phyloP scores from a whole-genome alignment of 2,113 vertebrate genomes.

The Istiophorus platypterus region DNA sequence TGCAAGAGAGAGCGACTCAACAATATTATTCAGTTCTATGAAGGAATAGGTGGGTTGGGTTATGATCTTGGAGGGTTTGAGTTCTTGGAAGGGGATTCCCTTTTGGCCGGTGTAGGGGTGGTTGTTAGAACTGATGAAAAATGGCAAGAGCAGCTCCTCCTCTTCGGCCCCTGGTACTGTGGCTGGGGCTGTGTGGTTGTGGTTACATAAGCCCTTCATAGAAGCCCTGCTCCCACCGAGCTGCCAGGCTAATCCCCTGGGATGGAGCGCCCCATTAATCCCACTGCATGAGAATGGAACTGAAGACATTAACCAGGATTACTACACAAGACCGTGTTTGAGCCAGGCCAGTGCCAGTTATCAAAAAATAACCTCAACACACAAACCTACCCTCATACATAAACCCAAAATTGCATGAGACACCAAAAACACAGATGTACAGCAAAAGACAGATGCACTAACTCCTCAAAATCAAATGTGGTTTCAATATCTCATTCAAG shows the following conservation, averaged over 20 bases:
- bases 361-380: slow-evolving; percentile 67
- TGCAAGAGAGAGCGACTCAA: slow-evolving; percentile 45
- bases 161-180: slow-evolving; percentile 45
- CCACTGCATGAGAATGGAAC: slow-evolving; percentile 78
- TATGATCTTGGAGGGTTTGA: slow-evolving; percentile 15
- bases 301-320: slow-evolving; percentile 84
- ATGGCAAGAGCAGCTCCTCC: slow-evolving; percentile 48
- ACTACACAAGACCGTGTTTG: slow-evolving; percentile 72
- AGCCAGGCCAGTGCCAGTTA: slow-evolving; percentile 65
- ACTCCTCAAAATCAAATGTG: slow-evolving; percentile 12
- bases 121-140: slow-evolving; percentile 58
- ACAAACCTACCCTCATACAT: slow-evolving; percentile 31
- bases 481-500: slow-evolving; percentile 29
- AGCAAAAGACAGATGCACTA: slow-evolving; percentile 15
- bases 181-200: slow-evolving; percentile 65
- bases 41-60: neutral
- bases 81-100: slow-evolving; percentile 57
- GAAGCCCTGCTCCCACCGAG: slow-evolving; percentile 71
- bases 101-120: slow-evolving; percentile 60
- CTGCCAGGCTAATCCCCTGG: slow-evolving; percentile 78
- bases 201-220: slow-evolving; percentile 80
- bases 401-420: slow-evolving; percentile 10
- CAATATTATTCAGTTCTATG: slow-evolving; percentile 18
- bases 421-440: neutral
- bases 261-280: slow-evolving; percentile 82